Evolutionary conservation across 2,113 vertebrate genomes (phyloP).

Genomic region (Monarcha castaneiventris): DNA sequence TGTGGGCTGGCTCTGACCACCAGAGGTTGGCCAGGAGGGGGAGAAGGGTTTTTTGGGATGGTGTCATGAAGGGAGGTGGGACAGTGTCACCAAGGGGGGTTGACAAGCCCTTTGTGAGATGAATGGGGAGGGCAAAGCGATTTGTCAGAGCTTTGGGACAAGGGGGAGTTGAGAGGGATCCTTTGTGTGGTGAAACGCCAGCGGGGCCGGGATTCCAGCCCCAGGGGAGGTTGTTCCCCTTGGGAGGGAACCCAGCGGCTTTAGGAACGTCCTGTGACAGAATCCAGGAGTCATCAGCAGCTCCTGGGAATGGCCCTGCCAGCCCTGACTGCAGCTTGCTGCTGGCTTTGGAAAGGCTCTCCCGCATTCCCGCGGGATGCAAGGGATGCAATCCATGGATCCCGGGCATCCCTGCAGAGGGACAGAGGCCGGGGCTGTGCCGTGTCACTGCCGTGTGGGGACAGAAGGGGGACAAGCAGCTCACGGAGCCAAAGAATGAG

Average conservation of each 20-base stretch:
- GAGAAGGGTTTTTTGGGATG: neutral
- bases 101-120: neutral
- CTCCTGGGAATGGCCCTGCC: neutral
- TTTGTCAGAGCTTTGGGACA: neutral
- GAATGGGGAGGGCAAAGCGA: neutral
- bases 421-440: neutral
- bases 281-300: neutral
- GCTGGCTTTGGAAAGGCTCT: neutral
- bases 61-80: neutral
- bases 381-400: neutral
- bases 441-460: neutral
- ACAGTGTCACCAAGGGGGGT: neutral
- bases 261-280: neutral
- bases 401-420: fast-evolving
- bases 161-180: neutral
- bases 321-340: neutral
- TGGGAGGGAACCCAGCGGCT: neutral
- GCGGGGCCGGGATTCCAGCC: neutral
- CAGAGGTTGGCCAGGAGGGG: neutral
- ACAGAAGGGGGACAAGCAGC: neutral
- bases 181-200: neutral
- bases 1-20: neutral
- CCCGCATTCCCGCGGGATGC: neutral
- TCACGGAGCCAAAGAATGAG: fast-evolving
- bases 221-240: neutral